Conservation (phyloP, 2,888 invertebrate species). For the Amphipyra tragopoginis region DNA sequence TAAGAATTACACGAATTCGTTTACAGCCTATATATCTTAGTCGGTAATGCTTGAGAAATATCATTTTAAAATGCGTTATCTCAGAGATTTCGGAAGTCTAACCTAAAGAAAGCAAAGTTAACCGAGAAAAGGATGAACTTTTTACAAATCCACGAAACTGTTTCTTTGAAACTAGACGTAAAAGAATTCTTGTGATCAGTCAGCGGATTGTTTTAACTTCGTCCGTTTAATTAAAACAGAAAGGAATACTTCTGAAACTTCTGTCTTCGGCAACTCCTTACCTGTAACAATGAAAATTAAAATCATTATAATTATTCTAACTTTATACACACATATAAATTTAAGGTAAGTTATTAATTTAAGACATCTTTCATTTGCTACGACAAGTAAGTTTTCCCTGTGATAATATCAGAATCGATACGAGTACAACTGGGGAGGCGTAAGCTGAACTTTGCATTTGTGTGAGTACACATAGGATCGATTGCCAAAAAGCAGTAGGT, state of each 20-base stretch:
- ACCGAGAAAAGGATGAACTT: conserved; percentile 28
- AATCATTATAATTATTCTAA: conserved; percentile 37
- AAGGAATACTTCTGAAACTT: conserved; percentile 69
- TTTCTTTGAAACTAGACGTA: conserved; percentile 61
- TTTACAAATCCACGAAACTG: conserved; percentile 56
- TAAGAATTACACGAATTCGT: too few relatives aligned
- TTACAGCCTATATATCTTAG: too few relatives aligned
- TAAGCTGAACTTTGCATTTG: too few relatives aligned
- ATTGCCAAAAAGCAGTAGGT: too few relatives aligned
- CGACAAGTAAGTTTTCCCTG: too few relatives aligned
- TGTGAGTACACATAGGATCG: too few relatives aligned
- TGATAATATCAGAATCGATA: too few relatives aligned
- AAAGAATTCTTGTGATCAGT: conserved; percentile 65
- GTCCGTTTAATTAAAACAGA: conserved; percentile 75
- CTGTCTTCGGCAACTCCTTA: conserved; percentile 67
- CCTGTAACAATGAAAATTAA: conserved; percentile 78
- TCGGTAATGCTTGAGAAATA: too few relatives aligned
- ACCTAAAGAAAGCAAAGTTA: conserved; percentile 6
- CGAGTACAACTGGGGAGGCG: too few relatives aligned
- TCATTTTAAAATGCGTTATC: too few relatives aligned
- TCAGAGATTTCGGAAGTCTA: background rate
- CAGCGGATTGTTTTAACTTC: conserved; percentile 69
- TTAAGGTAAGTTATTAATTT: background rate
- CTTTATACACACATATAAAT: conserved; percentile 1
- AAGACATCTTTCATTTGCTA: background rate